phyloP scores from a whole-genome alignment of 2,113 vertebrate species.

The Muntiacus muntjak region DNA sequence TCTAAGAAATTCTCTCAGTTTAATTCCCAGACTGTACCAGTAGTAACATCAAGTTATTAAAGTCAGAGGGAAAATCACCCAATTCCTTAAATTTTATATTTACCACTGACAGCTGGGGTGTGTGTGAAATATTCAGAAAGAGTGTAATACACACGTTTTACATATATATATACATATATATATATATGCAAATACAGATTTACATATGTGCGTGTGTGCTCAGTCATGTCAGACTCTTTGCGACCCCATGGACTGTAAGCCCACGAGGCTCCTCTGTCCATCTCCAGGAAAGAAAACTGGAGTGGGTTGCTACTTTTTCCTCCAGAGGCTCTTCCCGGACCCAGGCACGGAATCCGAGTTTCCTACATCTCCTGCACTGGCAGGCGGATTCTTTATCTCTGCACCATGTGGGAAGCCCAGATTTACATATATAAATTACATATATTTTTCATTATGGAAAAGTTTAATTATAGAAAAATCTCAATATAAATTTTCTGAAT shows the following conservation, averaged over 20 bases:
- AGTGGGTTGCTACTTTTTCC: neutral
- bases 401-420: neutral
- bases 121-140: neutral
- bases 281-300: neutral
- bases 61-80: neutral
- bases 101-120: neutral
- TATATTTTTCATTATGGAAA: neutral
- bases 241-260: neutral
- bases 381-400: neutral
- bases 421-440: neutral
- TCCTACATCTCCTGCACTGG: neutral
- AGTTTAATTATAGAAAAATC: neutral
- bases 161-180: neutral
- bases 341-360: neutral
- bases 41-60: neutral
- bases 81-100: neutral
- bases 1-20: neutral
- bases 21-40: neutral
- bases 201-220: neutral
- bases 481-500: neutral
- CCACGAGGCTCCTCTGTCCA: neutral
- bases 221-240: neutral
- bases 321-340: neutral
- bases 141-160: neutral
- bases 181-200: neutral